Base-by-base conservation (phyloP, 2,797 vertebrate genomes). In the Apogon hyalosoma region DNA sequence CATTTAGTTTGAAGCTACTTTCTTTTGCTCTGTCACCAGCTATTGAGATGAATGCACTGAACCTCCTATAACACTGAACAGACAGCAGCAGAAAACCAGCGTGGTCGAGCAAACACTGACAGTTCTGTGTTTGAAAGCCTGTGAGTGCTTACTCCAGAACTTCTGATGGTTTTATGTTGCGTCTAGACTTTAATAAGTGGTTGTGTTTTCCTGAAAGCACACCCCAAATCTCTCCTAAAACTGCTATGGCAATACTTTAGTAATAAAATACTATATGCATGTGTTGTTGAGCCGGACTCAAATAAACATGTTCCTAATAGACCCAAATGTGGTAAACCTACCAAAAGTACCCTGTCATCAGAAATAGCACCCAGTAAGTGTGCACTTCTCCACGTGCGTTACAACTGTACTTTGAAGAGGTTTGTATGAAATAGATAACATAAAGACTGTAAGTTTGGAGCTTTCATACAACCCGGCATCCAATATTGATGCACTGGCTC, bases 161-260 rank as follows among this genome's bases (percentile, higher is more conserved):
- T 95, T 96, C 94, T 92, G 70, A 71, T 95, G 95, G 96, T 97
- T 97, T 98, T 94, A 97, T 96, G 95, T 96, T 96, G 94, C 88
- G 96, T 98, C 97, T 98, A 98, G 96, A 98, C 97, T 95, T 96
- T 96, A 97, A 97, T 97, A 95, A 96, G 95, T 91, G 91, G 94
- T 96, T 96, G 94, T 94, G 93, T 93, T 92, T 90, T 88, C 84
- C 87, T 88, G 90, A 90, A 87, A 38, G 41, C 87, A 92, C 86
- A 80, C 91, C 94, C 93, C 93, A 75, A 83, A 88, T 93, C 90
- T 78, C 90, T 79, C 92, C 89, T 91, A 88, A 93, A 93, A 95
- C 93, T 92, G 94, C 90, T 75, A 66, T 92, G 92, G 90, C 75
- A 82, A 90, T 93, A 90, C 85, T 89, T 88, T 80, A 82, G 84